Conservation (phyloP, 1,140 invertebrate genomes). For the Drosophila sp. region DNA sequence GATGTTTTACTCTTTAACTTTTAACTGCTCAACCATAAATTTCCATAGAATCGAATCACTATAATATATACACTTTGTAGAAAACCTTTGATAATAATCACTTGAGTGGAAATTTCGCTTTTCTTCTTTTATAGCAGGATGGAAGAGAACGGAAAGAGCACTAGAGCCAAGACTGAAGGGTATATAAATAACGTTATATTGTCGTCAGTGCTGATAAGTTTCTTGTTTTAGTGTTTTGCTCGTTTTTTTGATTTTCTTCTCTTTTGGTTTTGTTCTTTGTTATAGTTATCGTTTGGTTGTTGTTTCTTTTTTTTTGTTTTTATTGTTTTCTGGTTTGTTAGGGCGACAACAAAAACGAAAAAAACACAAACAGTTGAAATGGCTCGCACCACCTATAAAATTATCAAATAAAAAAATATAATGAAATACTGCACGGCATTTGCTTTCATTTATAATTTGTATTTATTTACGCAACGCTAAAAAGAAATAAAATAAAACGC, state of each 20-base stretch:
- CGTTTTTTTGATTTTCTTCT: not conserved
- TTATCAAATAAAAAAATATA: constrained; percentile 65
- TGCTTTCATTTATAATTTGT: constrained; percentile 78
- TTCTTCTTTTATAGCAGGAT: not conserved
- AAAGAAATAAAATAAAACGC: constrained; percentile 30
- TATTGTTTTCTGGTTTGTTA: constrained; percentile 64
- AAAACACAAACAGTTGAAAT: constrained; percentile 69
- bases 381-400: constrained; percentile 65
- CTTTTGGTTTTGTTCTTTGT: constrained; percentile 29
- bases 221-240: not conserved
- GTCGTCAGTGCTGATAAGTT: not conserved
- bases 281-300: constrained; percentile 41
- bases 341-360: constrained; percentile 28
- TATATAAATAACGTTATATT: constrained; percentile 12
- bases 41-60: no score
- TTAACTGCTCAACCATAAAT: no score
- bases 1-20: no score
- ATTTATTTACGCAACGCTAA: constrained; percentile 72
- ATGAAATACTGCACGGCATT: constrained; percentile 45
- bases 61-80: no score
- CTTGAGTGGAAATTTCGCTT: constrained; percentile 1
- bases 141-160: not conserved
- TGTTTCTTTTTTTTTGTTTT: constrained; percentile 49
- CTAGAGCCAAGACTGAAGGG: not conserved
- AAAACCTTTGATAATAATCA: not conserved